These are phyloP conservation scores for Nipponia nippon DNA, from an alignment of 2,113 vertebrate genomes.

Conservation along the genomic window DNA sequence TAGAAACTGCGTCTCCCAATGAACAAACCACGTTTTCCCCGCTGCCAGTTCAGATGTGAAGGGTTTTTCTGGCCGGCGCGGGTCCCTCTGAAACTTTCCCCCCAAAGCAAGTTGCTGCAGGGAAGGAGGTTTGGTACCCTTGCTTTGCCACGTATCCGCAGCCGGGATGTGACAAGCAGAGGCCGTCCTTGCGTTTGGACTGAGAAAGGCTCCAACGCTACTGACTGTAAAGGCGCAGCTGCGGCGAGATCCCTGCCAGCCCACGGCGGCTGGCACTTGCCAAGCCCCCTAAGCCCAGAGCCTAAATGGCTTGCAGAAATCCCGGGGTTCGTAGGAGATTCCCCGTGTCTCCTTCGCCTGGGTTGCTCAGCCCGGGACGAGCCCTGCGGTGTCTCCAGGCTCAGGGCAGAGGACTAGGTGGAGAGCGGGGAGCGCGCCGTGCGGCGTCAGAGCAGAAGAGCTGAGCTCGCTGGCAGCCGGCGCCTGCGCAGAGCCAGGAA, in stretches of 20 bases:
- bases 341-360: rapidly evolving
- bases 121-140: background rate
- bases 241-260: background rate
- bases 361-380: background rate
- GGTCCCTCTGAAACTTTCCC: background rate
- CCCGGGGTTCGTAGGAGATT: background rate
- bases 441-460: rapidly evolving
- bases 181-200: background rate
- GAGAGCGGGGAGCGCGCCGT: background rate
- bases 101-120: background rate
- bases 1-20: background rate
- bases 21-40: background rate
- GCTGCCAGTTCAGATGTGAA: rapidly evolving
- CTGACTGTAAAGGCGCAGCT: background rate
- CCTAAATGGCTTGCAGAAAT: background rate
- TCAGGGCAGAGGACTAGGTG: rapidly evolving
- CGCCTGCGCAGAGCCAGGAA: rapidly evolving
- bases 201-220: background rate
- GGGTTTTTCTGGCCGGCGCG: background rate
- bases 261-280: background rate
- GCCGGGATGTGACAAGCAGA: background rate
- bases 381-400: rapidly evolving
- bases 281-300: rapidly evolving
- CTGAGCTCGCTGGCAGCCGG: background rate
- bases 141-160: rapidly evolving